Base-by-base conservation (phyloP, 35 echinoderm and acorn worm species). In the Hemicentrotus pulcherrimus region DNA sequence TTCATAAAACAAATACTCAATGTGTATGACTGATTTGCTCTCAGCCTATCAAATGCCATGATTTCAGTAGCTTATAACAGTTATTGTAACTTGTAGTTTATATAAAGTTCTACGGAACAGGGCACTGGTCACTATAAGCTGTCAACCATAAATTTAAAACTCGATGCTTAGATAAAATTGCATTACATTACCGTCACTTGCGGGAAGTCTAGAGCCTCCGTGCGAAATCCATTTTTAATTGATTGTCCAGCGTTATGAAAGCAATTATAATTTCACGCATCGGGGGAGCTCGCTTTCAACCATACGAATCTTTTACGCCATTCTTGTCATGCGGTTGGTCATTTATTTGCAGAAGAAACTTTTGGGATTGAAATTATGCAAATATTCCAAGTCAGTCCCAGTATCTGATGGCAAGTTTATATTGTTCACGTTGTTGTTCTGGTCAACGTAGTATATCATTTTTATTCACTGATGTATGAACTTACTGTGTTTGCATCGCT, bases 221-320 rank as follows among this genome's bases (percentile, higher is more conserved):
- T 78, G 65, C 28, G 18, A 78, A 22, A 18, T 78, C 65, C 65
- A 78, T n/a, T 78, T 78, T 78, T 78, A 78, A 78, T 78, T 78
- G 65, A 78, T 78, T 78, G 65, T 28, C 65, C 65, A 28, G 65
- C 22, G 19, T 78, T 22, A 78, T 78, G 65, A 28, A 78, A 78
- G 65, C 65, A 78, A 78, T 78, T 78, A 78, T 28, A 78, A 78
- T 78, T 78, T 78, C 65, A 78, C 65, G 65, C 65, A 78, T 78
- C 65, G 8, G 65, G 6, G 65, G 19, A 78, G 65, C 6, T 78
- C 65, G 19, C 65, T 78, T 78, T 78, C 24, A 14, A 78, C 22
- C 6, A 22, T n/a, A n/a, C 10, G 50, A 55, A 41, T 55, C 6
- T n/a, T 0, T 28, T 28, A 78, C 65, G 22, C 65, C 65, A 8